Base-by-base conservation (phyloP, 2,797 vertebrate species). In the Rallus crepitans region DNA sequence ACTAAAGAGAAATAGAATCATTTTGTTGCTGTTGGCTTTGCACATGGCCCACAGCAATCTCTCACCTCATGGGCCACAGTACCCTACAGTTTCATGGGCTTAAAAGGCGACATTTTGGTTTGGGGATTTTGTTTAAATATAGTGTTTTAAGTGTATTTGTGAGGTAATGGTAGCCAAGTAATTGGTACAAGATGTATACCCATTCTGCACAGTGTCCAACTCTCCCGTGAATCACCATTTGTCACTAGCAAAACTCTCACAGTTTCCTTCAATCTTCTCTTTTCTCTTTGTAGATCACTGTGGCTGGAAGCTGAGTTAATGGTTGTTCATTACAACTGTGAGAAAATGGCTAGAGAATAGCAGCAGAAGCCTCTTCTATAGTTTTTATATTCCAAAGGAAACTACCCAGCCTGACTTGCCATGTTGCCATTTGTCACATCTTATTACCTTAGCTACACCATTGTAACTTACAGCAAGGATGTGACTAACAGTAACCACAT, bases 401-500 rank as follows among this genome's bases (percentile, higher is more conserved):
- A 97, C 89, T 94, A 84, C 69, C 75, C 96, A 96, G 94, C 92
- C 93, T 94, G 69, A 92, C 94, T 97, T 95, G 66, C 75, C 87
- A 20, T 47, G 90, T 94, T 97, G 95, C 96, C 95, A 82, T 96
- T 92, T 98, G 97, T 98, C 98, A 97, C 94, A 96, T 97, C 30
- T 45, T 90, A 98, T 98, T 98, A 98, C 95, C 94, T 96, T 95
- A 77, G 94, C 84, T 87, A 70, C 94, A 83, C 82, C 84, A 66
- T 97, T 97, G 96, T 97, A 97, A 97, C 93, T 97, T 97, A 87
- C 97, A 98, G 97, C 97, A 94, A 97, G 96, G 96, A 97, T 96
- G 91, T 97, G 96, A 97, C 96, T 98, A 98, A 98, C 97, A 89
- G 96, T 94, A 98, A 98, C 97, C 98, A 98, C 97, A 97, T 97